A percentile compares a stretch with the other conserved stretches of the same genome.
Conservation (phyloP, 2,888 invertebrate genomes). For the Myathropa florea region DNA sequence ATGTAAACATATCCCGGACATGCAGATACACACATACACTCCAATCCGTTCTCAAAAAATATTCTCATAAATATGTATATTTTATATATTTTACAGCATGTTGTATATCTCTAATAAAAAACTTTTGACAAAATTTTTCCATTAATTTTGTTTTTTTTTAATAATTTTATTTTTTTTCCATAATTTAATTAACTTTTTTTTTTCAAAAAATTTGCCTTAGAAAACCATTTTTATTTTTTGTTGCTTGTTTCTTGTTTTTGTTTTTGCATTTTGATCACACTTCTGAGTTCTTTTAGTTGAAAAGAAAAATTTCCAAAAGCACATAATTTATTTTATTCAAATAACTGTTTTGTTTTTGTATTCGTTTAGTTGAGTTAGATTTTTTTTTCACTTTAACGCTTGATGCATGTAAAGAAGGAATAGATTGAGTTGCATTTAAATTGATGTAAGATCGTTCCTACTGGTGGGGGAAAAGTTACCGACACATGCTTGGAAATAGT, state of each 20-base stretch:
- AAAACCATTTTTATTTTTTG: constrained; percentile 45
- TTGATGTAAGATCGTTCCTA: not conserved
- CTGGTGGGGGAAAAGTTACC: constrained; percentile 52
- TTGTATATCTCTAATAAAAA: constrained; percentile 63
- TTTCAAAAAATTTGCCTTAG: constrained; percentile 4
- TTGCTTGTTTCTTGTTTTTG: constrained; percentile 25
- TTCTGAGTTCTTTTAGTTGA: constrained; percentile 70
- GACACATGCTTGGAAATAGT: constrained; percentile 17
- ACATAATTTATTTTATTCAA: constrained; percentile 39
- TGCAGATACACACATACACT: not conserved
- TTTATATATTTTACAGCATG: constrained; percentile 24
- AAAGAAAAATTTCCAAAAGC: constrained; percentile 61
- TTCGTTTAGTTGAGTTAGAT: not conserved
- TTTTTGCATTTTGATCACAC: constrained; percentile 65
- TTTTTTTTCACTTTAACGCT: constrained; percentile 26
- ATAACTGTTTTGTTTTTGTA: constrained; percentile 23
- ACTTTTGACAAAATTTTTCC: constrained; percentile 52
- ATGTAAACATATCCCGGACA: constrained; percentile 24
- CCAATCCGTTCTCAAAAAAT: constrained; percentile 63
- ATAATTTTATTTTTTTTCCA: constrained; percentile 6
- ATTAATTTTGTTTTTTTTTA: not conserved
- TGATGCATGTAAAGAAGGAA: constrained; percentile 53
- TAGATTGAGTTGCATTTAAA: constrained; percentile 28
- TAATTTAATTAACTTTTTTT: not conserved
- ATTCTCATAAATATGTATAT: constrained; percentile 57